Evolutionary conservation across 2,113 vertebrate species (phyloP), one percentile per base, ranked within the genome.

Genomic region (Chloropsis hardwickii): DNA sequence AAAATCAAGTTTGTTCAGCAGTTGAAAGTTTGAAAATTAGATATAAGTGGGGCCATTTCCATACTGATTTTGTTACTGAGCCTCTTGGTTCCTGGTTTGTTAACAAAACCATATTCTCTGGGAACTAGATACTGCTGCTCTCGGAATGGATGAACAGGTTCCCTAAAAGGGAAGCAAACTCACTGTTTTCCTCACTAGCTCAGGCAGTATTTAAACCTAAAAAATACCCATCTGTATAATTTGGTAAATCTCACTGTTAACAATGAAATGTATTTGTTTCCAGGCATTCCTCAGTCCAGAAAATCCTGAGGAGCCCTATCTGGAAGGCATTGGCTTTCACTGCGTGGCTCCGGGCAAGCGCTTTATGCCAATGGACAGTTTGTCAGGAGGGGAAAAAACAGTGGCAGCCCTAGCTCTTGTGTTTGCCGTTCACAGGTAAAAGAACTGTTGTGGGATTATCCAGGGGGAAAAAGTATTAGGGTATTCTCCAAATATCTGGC

Each of bases 331-430:
- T 77, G 98, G 96, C 96, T 99, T 99, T 84, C 99, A 98, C 94
- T 99, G 99, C 0, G 98, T 99, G 91, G 99, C 99, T 22, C 99
- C 99, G 0, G 99, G 99, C 53, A 99, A 99, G 79, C 98, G 99
- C 64, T 99, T 99, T 83, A 99, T 99, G 99, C 98, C 99, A 5
- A 99, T 99, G 99, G 99, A 99, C 95, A 98, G 99, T 71, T 93
- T 99, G 87, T 99, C 99, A 1, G 99, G 99, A 57, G 99, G 99
- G 78, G 99, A 99, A 57, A 99, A 98, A 89, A 98, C 98, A 12
- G 98, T 99, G 66, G 99, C 99, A 7, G 98, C 99, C 11, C 93
- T 99, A 91, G 99, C 99, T 11, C 98, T 99, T 39, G 81, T 99
- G 67, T 99, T 99, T n/a, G 99, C 99, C 17, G 96, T 99, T 67